Conservation (phyloP, 1,140 invertebrate genomes). For the Heliconius himera region DNA sequence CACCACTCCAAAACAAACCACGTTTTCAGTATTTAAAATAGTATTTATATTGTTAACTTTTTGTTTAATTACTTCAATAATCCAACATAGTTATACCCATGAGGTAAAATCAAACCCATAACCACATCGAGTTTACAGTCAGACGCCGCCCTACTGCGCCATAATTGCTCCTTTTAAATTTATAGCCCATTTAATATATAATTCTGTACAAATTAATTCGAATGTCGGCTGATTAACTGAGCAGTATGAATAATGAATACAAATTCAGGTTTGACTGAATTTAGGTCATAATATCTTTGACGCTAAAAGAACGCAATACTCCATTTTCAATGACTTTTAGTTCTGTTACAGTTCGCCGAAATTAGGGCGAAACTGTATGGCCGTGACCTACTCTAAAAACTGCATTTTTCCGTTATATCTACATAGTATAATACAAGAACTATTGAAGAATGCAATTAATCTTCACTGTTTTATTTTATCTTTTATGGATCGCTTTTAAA, state of each 20-base stretch:
- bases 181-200: not conserved
- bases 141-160: too few relatives aligned
- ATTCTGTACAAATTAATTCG: slow-evolving; percentile 5
- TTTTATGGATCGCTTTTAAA: not conserved
- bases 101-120: too few relatives aligned
- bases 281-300: not conserved
- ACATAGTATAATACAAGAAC: not conserved
- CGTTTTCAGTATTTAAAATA: not conserved
- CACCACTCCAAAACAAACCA: not conserved
- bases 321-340: slow-evolving; percentile 7
- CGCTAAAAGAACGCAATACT: not conserved
- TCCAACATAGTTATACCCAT: too few relatives aligned
- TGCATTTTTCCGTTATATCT: not conserved
- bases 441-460: not conserved
- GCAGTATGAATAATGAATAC: not conserved
- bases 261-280: not conserved
- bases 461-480: not conserved
- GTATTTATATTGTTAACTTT: too few relatives aligned
- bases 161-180: not conserved
- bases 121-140: too few relatives aligned
- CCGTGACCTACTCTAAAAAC: slow-evolving; percentile 3
- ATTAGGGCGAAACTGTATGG: not conserved
- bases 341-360: slow-evolving; percentile 1
- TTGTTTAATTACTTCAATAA: too few relatives aligned
- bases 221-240: slow-evolving; percentile 10